Conservation (phyloP, 2,888 invertebrate genomes). For the Drosophila formosana region DNA sequence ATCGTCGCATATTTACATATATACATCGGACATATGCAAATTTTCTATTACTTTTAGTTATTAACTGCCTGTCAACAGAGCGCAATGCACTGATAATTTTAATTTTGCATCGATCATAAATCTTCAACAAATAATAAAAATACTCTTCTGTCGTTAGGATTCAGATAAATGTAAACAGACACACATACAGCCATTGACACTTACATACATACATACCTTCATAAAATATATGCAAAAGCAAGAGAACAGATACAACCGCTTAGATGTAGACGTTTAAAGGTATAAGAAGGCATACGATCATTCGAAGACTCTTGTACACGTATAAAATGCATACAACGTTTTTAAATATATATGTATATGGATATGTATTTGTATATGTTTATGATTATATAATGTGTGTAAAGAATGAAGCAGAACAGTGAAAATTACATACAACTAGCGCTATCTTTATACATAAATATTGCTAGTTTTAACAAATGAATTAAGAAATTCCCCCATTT, state of each 20-base stretch:
- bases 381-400: slow-evolving; percentile 35
- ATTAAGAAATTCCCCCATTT: slow-evolving; percentile 41
- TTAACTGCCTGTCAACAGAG: slow-evolving; percentile 77
- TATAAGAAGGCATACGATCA: slow-evolving; percentile 9
- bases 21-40: slow-evolving; percentile 13
- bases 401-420: slow-evolving; percentile 48
- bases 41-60: slow-evolving; percentile 48
- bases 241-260: slow-evolving; percentile 28
- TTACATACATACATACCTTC: slow-evolving; percentile 28
- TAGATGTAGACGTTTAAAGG: slow-evolving; percentile 21
- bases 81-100: slow-evolving; percentile 82
- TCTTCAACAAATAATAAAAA: slow-evolving; percentile 12
- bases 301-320: slow-evolving; percentile 10
- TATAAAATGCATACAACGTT: slow-evolving; percentile 43
- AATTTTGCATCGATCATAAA: slow-evolving; percentile 66
- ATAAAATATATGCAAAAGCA: slow-evolving; percentile 35
- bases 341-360: slow-evolving; percentile 48
- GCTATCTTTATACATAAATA: slow-evolving; percentile 55
- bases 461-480: slow-evolving; percentile 65
- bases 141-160: slow-evolving; percentile 36
- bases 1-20: slow-evolving; percentile 36
- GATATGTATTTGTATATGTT: slow-evolving; percentile 45
- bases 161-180: slow-evolving; percentile 21
- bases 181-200: not conserved
- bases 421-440: slow-evolving; percentile 60